A percentile compares a stretch with the other conserved stretches of the same genome.
These are phyloP conservation scores for Papilio elwesi DNA, from an alignment of 2,888 invertebrate species.

Conservation along the genomic window DNA sequence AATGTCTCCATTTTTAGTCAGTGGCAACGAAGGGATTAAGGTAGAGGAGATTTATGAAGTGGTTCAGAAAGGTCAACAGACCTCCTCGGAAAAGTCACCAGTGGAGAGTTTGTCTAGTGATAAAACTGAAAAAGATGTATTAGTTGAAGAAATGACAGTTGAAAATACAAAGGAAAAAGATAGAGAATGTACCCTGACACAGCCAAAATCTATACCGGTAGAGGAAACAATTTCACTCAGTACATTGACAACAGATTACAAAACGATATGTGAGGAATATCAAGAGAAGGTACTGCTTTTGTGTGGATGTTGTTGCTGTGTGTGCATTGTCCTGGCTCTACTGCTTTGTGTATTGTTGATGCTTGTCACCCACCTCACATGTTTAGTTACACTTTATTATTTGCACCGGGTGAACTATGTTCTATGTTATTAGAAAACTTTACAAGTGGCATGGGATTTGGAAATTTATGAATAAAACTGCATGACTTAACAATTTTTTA, in stretches of 20 bases:
- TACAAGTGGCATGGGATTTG: background rate
- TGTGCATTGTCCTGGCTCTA: conserved; percentile 48
- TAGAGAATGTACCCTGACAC: conserved; percentile 55
- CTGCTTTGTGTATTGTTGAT: conserved; percentile 13
- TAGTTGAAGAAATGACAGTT: conserved; percentile 72
- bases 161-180: conserved; percentile 60
- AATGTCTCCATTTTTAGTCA: conserved; percentile 72
- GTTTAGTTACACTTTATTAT: conserved; percentile 46
- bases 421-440: conserved; percentile 12
- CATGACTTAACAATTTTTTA: background rate
- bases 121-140: conserved; percentile 68
- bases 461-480: conserved; percentile 27
- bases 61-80: conserved; percentile 42
- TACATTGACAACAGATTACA: conserved; percentile 88
- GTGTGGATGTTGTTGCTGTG: conserved; percentile 53
- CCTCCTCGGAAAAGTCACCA: conserved; percentile 49
- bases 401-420: conserved; percentile 5
- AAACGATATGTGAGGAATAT: conserved; percentile 88
- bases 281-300: conserved; percentile 85
- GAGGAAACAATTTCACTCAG: conserved; percentile 79
- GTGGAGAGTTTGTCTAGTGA: conserved; percentile 62
- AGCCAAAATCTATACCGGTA: conserved; percentile 68
- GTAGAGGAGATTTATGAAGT: conserved; percentile 62
- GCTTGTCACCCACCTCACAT: background rate
- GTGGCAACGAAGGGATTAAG: conserved; percentile 60